Evolutionary conservation across 2,888 invertebrate species (phyloP), one percentile per base, ranked within the genome.

Genomic region (Drosophila barbarae): DNA sequence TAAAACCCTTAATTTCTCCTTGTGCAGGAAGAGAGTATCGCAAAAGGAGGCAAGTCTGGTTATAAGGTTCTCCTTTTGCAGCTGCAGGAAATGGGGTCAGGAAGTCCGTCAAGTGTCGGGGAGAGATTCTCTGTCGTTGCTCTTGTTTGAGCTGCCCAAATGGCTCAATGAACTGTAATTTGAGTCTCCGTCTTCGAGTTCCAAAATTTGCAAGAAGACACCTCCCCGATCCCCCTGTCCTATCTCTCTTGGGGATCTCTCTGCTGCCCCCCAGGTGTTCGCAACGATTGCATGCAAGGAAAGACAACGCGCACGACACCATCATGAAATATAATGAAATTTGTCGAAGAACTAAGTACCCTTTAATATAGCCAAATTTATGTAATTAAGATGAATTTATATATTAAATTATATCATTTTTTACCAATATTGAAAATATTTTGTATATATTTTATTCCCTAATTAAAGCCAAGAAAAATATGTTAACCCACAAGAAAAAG

Each of bases 121-220:
- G 54, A 49, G 65, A 69, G 76, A 21, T 46, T 42, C 64, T 47
- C 47, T 36, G 44, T 6, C 26, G 30, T 18, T 44, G 46, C 58
- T 59, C 44, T 46, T 50, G 36, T 35, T 55, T 39, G 66, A 23
- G 30, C 41, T 65, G 28, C 7, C 51, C 76, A 79, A 84, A 80
- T 83, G 81, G 81, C 79, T 84, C 81, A 79, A 79, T 79, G 84
- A 84, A 84, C 79, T 77, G 80, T 81, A 81, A 81, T 81, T 84
- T 84, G 82, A 81, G 76, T 69, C 53, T 28, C 59, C 32, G 49
- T 69, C 44, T 41, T 58, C 34, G 49, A 49, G 69, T 58, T 63
- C 58, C 57, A 68, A 61, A 83, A 80, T 81, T 77, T 74, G 42
- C 59, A 39, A 54, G 34, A 36, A 28, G 21, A 42, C 26, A 41